phyloP scores from a whole-genome alignment of 2,113 vertebrate genomes.

The Xyrauchen texanus region DNA sequence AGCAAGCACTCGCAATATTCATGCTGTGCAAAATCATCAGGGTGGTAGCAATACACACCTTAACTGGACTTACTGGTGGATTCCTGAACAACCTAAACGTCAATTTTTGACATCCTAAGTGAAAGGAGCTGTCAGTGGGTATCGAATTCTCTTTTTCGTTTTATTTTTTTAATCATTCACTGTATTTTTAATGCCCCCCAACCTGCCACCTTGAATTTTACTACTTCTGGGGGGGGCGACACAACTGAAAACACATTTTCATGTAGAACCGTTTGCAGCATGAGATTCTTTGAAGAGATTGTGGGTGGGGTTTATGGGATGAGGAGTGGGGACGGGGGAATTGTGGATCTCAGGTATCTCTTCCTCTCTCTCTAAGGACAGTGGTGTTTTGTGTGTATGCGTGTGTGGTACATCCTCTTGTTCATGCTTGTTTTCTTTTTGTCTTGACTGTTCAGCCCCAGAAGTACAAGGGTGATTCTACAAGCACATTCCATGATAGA shows the following conservation, averaged over 20 bases:
- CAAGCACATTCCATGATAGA: constrained; percentile 70
- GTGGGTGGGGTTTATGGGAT: constrained; percentile 40
- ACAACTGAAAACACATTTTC: constrained; percentile 1
- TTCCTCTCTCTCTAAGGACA: constrained; percentile 71
- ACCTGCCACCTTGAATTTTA: constrained; percentile 27
- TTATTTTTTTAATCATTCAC: neutral
- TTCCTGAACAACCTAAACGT: too few relatives aligned
- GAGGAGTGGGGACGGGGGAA: neutral
- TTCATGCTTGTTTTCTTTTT: constrained; percentile 14
- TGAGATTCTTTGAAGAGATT: constrained; percentile 66
- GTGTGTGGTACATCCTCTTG: constrained; percentile 17
- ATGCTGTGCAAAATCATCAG: constrained; percentile 34
- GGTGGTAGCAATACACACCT: constrained; percentile 40
- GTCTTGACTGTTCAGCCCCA: constrained; percentile 42
- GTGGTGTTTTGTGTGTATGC: constrained; percentile 59
- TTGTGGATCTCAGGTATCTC: constrained; percentile 41
- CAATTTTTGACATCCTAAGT: constrained; percentile 1
- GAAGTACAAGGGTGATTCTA: constrained; percentile 47
- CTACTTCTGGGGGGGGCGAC: neutral
- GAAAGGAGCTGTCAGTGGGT: neutral
- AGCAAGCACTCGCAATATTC: constrained; percentile 29
- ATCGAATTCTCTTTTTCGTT: neutral
- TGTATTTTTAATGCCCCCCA: constrained; percentile 13
- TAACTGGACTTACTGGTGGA: constrained; percentile 1
- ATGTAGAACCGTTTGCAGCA: constrained; percentile 57